Evolutionary conservation across 2,113 vertebrate species (phyloP).

Genomic region (Antigone vipio): DNA sequence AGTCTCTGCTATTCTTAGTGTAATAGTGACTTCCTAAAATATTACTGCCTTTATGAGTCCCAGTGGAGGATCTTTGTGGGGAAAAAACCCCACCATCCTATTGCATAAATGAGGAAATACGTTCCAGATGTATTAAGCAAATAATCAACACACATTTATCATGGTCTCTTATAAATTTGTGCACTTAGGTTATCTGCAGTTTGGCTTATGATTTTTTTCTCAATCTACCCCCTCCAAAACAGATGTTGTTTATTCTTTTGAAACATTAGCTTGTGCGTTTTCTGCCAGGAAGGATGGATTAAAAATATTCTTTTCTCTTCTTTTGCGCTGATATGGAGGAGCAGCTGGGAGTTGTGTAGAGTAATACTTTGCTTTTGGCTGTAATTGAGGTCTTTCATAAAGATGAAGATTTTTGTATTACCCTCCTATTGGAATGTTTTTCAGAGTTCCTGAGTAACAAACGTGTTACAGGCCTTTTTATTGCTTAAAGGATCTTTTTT

Average conservation of each 20-base stretch:
- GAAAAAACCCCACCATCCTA: neutral
- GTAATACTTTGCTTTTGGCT: neutral
- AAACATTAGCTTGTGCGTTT: neutral
- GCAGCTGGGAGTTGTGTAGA: neutral
- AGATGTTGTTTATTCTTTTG: neutral
- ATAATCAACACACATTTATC: neutral
- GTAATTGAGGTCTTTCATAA: neutral
- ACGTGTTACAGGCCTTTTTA: neutral
- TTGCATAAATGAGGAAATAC: neutral
- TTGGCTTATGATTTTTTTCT: neutral
- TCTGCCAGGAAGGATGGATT: neutral
- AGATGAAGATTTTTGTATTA: neutral
- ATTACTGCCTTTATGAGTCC: conserved; percentile 45
- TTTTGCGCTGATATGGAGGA: neutral
- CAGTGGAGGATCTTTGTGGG: neutral
- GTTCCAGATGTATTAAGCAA: conserved; percentile 3
- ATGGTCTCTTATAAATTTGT: neutral
- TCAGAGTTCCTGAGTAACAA: neutral
- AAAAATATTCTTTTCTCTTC: neutral
- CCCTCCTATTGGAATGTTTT: neutral
- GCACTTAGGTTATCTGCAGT: neutral
- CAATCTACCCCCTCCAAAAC: neutral
- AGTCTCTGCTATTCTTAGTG: conserved; percentile 40
- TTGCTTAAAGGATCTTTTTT: neutral
- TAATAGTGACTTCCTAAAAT: conserved; percentile 49